Base-by-base conservation (phyloP, 2,888 invertebrate genomes). In the Scaptodrosophila latifasciaeformis region DNA sequence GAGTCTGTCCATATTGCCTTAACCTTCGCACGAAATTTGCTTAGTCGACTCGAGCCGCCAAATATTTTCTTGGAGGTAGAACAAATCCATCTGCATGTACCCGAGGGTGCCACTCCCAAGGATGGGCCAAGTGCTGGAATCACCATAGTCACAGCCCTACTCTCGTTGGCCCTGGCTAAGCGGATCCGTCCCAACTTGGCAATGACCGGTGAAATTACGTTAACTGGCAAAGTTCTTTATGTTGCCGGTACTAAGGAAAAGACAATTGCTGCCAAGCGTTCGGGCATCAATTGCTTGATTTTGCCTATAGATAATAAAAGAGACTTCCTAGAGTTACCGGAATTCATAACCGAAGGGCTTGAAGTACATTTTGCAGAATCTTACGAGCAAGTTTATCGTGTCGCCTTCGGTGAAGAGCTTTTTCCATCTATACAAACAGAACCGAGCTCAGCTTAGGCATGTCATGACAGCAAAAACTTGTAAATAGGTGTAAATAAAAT, bases 231-330 rank as follows among this genome's bases (percentile, higher is more conserved):
- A 81, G 92, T 98, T 46, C 88, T 99, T 49, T 96, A 97, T 19
- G 97, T 99, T 10, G 98, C 98, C 1, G 98, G 98, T 21, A 97
- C 99, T 79, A 97, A 97, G 87, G 98, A 99, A 88, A 99, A 99
- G 88, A 94, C 93, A n/a, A 96, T 98, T 64, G 97, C 97, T 13
- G 93, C 97, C 0, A 96, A 96, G 87, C 90, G 98, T 57, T 94
- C 93, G 0, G 96, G 96, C 5, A 94, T 98, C 0, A 91, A 88
- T 17, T 92, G 92, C 77, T 91, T 99, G 19, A 92, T 98, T 67
- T 87, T 99, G 13, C 99, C 98, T 0, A 93, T 93, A 61, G 97
- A 97, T 85, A 99, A 99, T 87, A 91, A 93, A 56, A 96, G 96
- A 82, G 97, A 99, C 86, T 98, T 90, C 86, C 92, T 93, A 75